Evolutionary conservation across 2,888 invertebrate genomes (phyloP), one percentile per base, ranked within the genome.

Genomic region (Acleris cristana): DNA sequence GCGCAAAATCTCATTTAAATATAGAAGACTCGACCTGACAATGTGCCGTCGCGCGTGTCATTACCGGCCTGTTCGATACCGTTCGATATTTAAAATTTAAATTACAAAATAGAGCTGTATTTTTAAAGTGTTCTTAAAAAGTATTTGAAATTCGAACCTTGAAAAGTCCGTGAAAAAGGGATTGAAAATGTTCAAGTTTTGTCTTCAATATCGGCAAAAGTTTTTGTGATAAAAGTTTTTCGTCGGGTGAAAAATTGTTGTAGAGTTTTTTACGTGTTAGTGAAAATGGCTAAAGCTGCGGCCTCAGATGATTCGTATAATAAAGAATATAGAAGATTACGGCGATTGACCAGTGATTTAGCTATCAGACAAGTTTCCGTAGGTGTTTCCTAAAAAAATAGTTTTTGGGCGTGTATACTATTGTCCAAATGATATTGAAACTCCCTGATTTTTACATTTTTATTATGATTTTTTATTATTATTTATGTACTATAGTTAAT

Each of bases 361-460:
- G 94, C 95, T 74, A 94, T 95, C 73, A 92, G 95, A 76, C 95
- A 95, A 86, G 94, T 95, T 70, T 95, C 95, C 76, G 96, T 96
- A 92, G 89, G 96, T 95, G 78, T 71, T 59, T 59, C 70, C 94
- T 94, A 85, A 91, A 94, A 94, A 56, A 53, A 44, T 44, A 19
- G 65, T 54, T 63, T 44, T 53, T 51, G 23, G 53, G 30, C 52
- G 26, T 49, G 51, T 56, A 30, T 61, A 23, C 10, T 0, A 48
- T 14, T 21, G 19, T 51, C 58, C 52, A 45, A 26, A 53, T 52
- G 26, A 40, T 14, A 40, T 40, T 40, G 12, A 4, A 40, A 14
- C 4, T 40, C 1, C 12, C 40, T 34, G 4, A 40, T 40, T 14
- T 40, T 3, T 3, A 14, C 4, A 34, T 34, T 34, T 34, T 34